Evolutionary conservation across 2,888 invertebrate species (phyloP), one percentile per base, ranked within the genome.

Genomic region (Tinea semifulvella): DNA sequence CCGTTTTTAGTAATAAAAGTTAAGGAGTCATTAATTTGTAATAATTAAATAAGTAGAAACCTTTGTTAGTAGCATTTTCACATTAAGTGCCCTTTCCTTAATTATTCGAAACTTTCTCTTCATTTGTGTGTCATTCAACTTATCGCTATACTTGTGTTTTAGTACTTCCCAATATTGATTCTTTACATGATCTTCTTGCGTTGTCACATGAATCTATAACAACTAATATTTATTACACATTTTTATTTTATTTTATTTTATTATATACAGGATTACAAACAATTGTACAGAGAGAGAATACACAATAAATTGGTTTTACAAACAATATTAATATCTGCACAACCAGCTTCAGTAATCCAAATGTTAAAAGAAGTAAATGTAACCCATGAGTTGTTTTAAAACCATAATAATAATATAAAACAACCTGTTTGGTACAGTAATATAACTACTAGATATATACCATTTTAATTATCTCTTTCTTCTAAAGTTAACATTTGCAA

Each of bases 41-140:
- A 27, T 27, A 27, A 27, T 27, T n/a, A 10, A 10, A 27, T 4
- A n/a, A 27, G 13, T 39, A 14, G 3, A 5, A 22, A 40, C 40
- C 63, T 77, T 76, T 56, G 73, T 79, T 53, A 76, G 69, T 13
- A 76, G 74, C 73, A 75, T 76, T 50, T 76, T 74, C 4, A 79
- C 74, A 49, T 75, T 80, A 1, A 68, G 74, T 1, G 75, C 77
- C 44, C 76, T 61, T 56, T 77, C 74, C 50, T 68, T 74, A 44
- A 80, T 75, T 18, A 79, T 72, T 49, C 71, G 58, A 35, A 79
- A 54, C 53, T 76, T 77, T 50, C 77, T 64, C 35, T 54, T 58
- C 18, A 71, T 50, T 46, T 60, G 63, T 3, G 62, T 51, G 45
- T 74, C 65, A 20, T 28, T 59, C 46, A n/a, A 55, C 27, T 40